These are phyloP conservation scores for Melanchra persicariae DNA, from an alignment of 2,888 invertebrate genomes.

Conservation along the genomic window DNA sequence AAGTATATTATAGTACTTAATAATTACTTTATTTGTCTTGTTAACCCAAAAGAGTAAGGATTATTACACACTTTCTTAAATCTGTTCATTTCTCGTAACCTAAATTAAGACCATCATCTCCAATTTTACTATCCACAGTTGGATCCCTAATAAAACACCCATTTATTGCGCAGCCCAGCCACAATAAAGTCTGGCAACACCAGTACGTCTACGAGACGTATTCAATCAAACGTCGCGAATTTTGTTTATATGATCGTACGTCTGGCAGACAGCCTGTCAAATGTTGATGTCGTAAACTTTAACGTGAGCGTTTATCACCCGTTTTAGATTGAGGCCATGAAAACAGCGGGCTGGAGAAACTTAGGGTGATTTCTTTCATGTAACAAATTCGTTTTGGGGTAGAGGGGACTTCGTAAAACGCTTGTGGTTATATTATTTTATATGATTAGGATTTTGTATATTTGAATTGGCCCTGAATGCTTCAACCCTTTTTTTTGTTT, in stretches of 20 bases:
- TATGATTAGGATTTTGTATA: background rate
- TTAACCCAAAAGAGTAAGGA: background rate
- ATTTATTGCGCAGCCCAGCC: conserved; percentile 60
- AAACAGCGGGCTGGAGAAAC: conserved; percentile 49
- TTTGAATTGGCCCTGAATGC: background rate
- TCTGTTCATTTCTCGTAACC: background rate
- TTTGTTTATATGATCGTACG: conserved; percentile 69
- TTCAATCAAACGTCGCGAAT: conserved; percentile 69
- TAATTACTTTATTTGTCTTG: background rate
- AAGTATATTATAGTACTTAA: background rate
- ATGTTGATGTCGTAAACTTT: conserved; percentile 81
- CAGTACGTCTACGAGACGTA: conserved; percentile 52
- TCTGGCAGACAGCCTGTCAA: conserved; percentile 77
- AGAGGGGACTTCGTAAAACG: no score
- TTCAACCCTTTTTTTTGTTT: no score
- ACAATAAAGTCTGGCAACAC: conserved; percentile 62
- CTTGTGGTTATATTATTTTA: background rate
- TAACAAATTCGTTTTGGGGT: background rate
- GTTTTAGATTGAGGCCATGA: conserved; percentile 68
- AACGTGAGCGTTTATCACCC: conserved; percentile 79
- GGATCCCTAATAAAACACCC: conserved; percentile 48
- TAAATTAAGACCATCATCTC: conserved; percentile 30
- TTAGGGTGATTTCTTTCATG: background rate
- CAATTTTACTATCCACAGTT: conserved; percentile 20
- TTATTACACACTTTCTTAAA: conserved; percentile 1